Evolutionary conservation across 2,888 invertebrate species (phyloP).

Genomic region (Crioceris asparagi): DNA sequence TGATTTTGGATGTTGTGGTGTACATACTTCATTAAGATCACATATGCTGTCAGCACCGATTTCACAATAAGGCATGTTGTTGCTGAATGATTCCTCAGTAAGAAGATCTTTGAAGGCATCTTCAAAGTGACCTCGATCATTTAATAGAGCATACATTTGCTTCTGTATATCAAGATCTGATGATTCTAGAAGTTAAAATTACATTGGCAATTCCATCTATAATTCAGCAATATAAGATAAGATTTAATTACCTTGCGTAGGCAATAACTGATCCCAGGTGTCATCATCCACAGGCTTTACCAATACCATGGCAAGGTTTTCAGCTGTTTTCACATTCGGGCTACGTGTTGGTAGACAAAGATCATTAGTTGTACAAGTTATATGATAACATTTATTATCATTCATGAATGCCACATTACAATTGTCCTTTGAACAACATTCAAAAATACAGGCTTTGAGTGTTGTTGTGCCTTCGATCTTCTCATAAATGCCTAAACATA

Average conservation of each 20-base stretch:
- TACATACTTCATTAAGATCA: constrained; percentile 59
- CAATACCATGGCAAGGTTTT: constrained; percentile 63
- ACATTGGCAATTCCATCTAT: background rate
- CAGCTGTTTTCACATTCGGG: constrained; percentile 43
- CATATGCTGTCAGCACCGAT: constrained; percentile 49
- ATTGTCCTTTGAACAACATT: constrained; percentile 52
- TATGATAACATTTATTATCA: constrained; percentile 65
- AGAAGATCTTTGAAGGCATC: constrained; percentile 30
- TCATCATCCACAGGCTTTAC: constrained; percentile 57
- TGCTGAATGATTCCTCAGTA: constrained; percentile 36
- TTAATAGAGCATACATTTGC: constrained; percentile 20
- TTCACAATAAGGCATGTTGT: constrained; percentile 42
- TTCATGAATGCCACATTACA: constrained; percentile 76
- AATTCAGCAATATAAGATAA: background rate
- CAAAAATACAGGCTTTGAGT: constrained; percentile 53
- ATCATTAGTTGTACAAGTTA: constrained; percentile 60
- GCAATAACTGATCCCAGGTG: constrained; percentile 34
- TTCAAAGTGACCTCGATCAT: constrained; percentile 17
- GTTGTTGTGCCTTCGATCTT: constrained; percentile 43
- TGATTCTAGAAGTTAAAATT: constrained; percentile 5
- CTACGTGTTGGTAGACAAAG: constrained; percentile 58
- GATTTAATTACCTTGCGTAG: background rate
- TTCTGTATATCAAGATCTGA: constrained; percentile 16
- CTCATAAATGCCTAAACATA: constrained; percentile 38
- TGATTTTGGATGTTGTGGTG: constrained; percentile 43